Evolutionary conservation across 2,888 invertebrate species (phyloP), one percentile per base, ranked within the genome.

Genomic region (Hemithea aestivaria): DNA sequence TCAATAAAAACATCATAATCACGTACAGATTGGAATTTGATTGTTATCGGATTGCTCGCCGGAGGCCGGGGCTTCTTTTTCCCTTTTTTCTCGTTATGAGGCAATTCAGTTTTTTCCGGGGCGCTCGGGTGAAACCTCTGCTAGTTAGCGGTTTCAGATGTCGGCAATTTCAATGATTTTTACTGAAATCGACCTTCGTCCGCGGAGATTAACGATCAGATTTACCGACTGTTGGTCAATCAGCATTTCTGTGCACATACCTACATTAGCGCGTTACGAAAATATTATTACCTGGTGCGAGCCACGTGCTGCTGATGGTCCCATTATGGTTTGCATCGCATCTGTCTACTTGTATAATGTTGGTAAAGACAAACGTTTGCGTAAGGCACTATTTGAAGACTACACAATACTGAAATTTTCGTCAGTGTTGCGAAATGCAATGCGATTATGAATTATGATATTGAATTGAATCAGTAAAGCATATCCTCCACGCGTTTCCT

Each of bases 131-230:
- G 62, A 63, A 65, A 62, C 61, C 51, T 35, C 32, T 48, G 39
- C 38, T 37, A 35, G 48, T 35, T 44, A 52, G 53, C 53, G 53
- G 58, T 58, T 56, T 48, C 54, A 48, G 51, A 35, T 11, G 32
- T 29, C 28, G 49, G 40, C 23, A 44, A 47, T 55, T 53, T 48
- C 39, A 53, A 52, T 50, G 47, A 53, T 51, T 49, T n/a, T 55
- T 42, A 47, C 56, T 53, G 58, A 64, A 68, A 67, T 62, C 67
- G 64, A 58, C 68, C 68, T 71, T 72, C 62, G 39, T 32, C 32
- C 26, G 27, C 22, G 39, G 45, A 56, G 55, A 62, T 60, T 60
- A 58, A 52, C 54, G 53, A 58, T 57, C 57, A 51, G 51, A 50
- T 59, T 52, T 41, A 47, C 38, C 53, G 45, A 36, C 39, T 20